A percentile compares a stretch with the other conserved stretches of the same genome.
phyloP scores from a whole-genome alignment of 2,113 vertebrate genomes.

The Trematomus loennbergii region DNA sequence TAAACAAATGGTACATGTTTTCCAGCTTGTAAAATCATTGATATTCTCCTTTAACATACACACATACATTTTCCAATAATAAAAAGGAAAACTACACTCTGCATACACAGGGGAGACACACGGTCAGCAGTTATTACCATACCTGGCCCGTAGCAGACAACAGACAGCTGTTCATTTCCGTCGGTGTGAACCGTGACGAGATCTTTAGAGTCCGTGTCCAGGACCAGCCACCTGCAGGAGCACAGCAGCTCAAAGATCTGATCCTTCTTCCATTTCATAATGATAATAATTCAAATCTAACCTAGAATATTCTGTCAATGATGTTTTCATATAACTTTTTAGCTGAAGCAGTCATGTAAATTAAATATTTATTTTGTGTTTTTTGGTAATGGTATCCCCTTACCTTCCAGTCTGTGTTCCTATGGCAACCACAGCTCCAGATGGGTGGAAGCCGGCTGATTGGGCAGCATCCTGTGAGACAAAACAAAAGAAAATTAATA shows the following conservation, averaged over 20 bases:
- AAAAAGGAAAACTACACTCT: not conserved
- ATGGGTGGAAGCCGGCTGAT: conserved; percentile 96
- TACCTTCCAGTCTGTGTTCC: conserved; percentile 96
- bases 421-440: conserved; percentile 93
- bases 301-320: not conserved
- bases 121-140: conserved; percentile 30
- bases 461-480: conserved; percentile 91
- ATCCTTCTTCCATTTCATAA: too few relatives aligned
- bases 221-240: conserved; percentile 94
- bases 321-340: not conserved
- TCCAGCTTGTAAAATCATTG: too few relatives aligned
- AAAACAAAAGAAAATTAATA: conserved; percentile 42
- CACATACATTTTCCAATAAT: not conserved
- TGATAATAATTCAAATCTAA: not conserved
- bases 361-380: not conserved
- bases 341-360: not conserved
- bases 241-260: conserved; percentile 3
- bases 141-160: conserved; percentile 96
- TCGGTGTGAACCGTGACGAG: conserved; percentile 98
- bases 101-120: not conserved
- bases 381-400: not conserved
- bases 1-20: not conserved
- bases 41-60: too few relatives aligned
- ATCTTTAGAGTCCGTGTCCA: conserved; percentile 97
- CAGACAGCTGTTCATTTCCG: conserved; percentile 97